Evolutionary conservation across 2,113 vertebrate genomes (phyloP), one percentile per base, ranked within the genome.

Genomic region (Odocoileus hemionus): DNA sequence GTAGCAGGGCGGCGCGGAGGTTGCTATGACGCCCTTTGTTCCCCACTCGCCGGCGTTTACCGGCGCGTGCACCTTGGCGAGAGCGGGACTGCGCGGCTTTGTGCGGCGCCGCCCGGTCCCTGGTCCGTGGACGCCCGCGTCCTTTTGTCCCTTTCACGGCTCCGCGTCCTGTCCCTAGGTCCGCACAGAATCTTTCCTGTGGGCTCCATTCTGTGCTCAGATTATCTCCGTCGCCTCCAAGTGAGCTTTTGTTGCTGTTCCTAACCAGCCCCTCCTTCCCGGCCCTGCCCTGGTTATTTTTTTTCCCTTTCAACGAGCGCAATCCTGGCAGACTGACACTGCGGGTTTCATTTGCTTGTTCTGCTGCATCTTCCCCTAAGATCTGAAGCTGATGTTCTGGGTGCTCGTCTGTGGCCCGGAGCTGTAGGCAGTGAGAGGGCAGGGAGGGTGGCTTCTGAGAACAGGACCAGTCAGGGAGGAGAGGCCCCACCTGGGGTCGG

Each of bases 1-100:
- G 91, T 11, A 80, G 86, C 92, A 13, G 45, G 7, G 12, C 23
- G 78, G 87, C 91, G 93, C 12, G 1, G 39, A 91, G 97, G 98
- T 98, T 97, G 98, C 97, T 79, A 84, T 97, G 98, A 92, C 96
- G 88, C 0, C 98, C 98, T 98, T 97, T 98, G 98, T 98, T 98
- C 89, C 84, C 57, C 86, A 7, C 52, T 54, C 64, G 33, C 80
- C 92, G 87, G 97, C 86, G 78, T 83, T 82, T 64, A 57, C 30
- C 80, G 94, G 95, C 16, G 3, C 45, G 60, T 84, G 95, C 57
- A 90, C 96, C 92, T 94, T 90, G 93, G 97, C 94, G 86, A 55
- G 88, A 7, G 52, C 9, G 15, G 95, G 55, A 39, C 67, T 2
- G 9, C 25, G 3, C 80, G 76, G 91, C 93, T 96, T 95, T 83